These are phyloP conservation scores for Tretioscincus oriximinensis DNA, from an alignment of 2,113 vertebrate species.

Conservation along the genomic window DNA sequence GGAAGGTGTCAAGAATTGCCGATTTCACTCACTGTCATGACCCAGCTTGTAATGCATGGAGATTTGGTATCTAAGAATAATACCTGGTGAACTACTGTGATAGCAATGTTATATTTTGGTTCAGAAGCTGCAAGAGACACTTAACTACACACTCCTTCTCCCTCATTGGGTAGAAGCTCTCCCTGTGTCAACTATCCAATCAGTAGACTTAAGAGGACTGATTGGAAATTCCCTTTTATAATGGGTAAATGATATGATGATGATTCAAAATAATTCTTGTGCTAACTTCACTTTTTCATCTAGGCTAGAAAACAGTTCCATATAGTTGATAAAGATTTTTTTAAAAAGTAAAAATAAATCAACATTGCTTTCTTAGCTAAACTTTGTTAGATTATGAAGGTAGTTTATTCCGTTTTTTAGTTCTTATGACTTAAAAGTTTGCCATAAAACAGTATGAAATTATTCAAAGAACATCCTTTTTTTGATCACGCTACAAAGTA, in stretches of 20 bases:
- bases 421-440: neutral
- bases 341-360: neutral
- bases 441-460: rapidly evolving
- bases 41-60: too few relatives aligned
- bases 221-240: too few relatives aligned
- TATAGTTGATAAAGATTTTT: neutral
- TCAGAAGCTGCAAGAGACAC: too few relatives aligned
- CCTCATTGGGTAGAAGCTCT: too few relatives aligned
- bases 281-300: neutral
- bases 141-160: too few relatives aligned
- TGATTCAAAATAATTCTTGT: neutral
- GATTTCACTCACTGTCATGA: too few relatives aligned
- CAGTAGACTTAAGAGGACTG: too few relatives aligned
- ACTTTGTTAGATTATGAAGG: neutral
- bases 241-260: neutral
- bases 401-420: neutral
- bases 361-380: neutral
- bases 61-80: too few relatives aligned
- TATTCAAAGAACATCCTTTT: neutral
- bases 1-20: too few relatives aligned
- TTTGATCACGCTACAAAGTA: constrained; percentile 5
- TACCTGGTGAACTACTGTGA: too few relatives aligned
- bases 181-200: too few relatives aligned
- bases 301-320: neutral
- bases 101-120: too few relatives aligned